Evolutionary conservation across 2,113 vertebrate species (phyloP), one percentile per base, ranked within the genome.

Genomic region (Colius striatus): DNA sequence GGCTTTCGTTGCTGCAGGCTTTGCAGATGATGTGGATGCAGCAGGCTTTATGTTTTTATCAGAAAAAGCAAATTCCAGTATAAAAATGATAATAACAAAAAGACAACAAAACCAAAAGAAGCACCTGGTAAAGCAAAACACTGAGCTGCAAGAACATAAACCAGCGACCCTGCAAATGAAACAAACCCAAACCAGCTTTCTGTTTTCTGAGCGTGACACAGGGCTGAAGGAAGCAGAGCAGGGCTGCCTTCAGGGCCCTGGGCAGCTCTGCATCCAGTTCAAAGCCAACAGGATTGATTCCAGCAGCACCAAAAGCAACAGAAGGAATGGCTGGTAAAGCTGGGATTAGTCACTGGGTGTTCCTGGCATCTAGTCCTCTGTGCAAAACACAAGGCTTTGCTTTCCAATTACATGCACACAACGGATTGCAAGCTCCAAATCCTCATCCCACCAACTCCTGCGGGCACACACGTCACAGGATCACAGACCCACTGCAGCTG

Each of bases 1-100:
- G 93, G 97, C 95, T 96, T 98, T 99, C 95, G 96, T 63, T 54
- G 94, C 92, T 8, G 97, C 96, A 17, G 96, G 86, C 98, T 98
- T 99, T 93, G 96, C 32, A 63, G 96, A 86, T 10, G 97, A 96
- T 30, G 89, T 62, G 77, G 97, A 91, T 25, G 97, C 96, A 57
- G 97, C 96, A 93, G 98, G 97, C 99, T 99, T 98, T 79, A 92
- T 7, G 70, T 94, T 79, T 9, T 41, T 41, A 10, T 41, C 38
- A 41, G 38, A 92, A 87, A 93, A 96, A 95, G 74, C 97, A 96
- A 96, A 97, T 95, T 94, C 96, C 97, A 50, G 97, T 15, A 11
- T 13, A 61, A 87, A 96, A 90, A 84, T 41, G 38, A 41, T 41
- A 67, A 72, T 47, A 86, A 65, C 62, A 58, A 95, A 95, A 97